Conservation (phyloP, 2,797 vertebrate species). For the Melanotaenia pygmaea region DNA sequence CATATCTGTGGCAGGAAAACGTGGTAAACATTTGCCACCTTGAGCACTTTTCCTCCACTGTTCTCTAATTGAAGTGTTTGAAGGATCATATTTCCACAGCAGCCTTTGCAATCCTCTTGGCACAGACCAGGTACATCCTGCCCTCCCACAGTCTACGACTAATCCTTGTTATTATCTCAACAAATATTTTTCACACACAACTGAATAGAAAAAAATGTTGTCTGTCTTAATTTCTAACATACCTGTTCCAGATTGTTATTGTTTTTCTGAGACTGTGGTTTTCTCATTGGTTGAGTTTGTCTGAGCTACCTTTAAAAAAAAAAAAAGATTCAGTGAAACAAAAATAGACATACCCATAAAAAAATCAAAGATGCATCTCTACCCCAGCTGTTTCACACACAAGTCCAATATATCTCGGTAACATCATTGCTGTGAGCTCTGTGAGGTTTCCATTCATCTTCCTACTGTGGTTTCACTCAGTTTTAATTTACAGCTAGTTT, state of each 20-base stretch:
- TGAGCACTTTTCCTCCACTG: not conserved
- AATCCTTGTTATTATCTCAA: conserved; percentile 54
- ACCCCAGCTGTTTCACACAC: not conserved
- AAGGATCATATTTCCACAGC: conserved; percentile 40
- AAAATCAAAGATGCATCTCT: conserved; percentile 7
- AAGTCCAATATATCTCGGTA: not conserved
- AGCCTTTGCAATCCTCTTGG: conserved; percentile 36
- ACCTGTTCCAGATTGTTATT: conserved; percentile 27
- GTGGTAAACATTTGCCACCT: conserved; percentile 20
- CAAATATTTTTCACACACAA: conserved; percentile 30
- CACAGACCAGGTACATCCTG: not conserved
- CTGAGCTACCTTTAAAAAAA: not conserved
- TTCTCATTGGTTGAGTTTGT: conserved; percentile 35
- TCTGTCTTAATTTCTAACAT: conserved; percentile 68
- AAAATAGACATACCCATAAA: not conserved
- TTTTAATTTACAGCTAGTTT: not conserved
- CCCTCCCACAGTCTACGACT: conserved; percentile 35
- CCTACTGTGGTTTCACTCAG: conserved; percentile 17
- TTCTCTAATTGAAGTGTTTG: conserved; percentile 11
- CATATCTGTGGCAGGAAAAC: conserved; percentile 49
- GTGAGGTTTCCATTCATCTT: conserved; percentile 38
- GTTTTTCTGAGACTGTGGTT: not conserved
- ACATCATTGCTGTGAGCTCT: not conserved
- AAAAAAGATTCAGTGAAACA: conserved; percentile 14
- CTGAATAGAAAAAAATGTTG: conserved; percentile 42